Evolutionary conservation across 2,888 invertebrate species (phyloP), one percentile per base, ranked within the genome.

Genomic region (Macrosiphum euphorbiae): DNA sequence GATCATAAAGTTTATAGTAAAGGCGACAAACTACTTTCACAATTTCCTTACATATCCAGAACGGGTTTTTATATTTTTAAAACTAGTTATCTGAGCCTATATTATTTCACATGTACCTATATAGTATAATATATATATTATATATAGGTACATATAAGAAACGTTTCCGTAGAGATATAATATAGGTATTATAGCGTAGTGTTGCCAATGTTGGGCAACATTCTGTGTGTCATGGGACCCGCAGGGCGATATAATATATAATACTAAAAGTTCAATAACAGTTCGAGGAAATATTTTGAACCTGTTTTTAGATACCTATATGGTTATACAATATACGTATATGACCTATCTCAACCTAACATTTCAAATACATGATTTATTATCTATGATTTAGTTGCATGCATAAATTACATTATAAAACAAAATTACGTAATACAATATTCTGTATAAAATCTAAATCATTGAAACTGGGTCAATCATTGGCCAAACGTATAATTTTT

Each of bases 11-110:
- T 86, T 86, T 26, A 44, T 84, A 58, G 44, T 47, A 86, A 67
- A 87, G 67, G 50, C 47, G 87, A 88, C 87, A 28, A 90, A 86
- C 90, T 90, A 94, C 94, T 94, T 94, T 94, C 94, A 94, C 94
- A 90, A 94, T 94, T 94, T 94, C 52, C 78, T 78, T 90, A 61
- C 94, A 44, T 28, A 52, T 67, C 2, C 41, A 88, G 24, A 88
- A 88, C 88, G 13, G 88, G 92, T 92, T 92, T 85, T 91, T 78
- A n/a, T 52, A 55, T 47, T 92, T 85, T 52, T 78, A 41, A 78
- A 44, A 92, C 92, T 78, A 55, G 92, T 88, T 88, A 52, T 87
- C 47, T 58, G 58, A 86, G 94, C 86, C 44, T 90, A 90, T 90
- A 90, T 24, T 58, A 92, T 85, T 50, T 20, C n/a, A 86, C 28